Evolutionary conservation across 2,888 invertebrate species (phyloP).

Genomic region (Chaitophorus viminalis): DNA sequence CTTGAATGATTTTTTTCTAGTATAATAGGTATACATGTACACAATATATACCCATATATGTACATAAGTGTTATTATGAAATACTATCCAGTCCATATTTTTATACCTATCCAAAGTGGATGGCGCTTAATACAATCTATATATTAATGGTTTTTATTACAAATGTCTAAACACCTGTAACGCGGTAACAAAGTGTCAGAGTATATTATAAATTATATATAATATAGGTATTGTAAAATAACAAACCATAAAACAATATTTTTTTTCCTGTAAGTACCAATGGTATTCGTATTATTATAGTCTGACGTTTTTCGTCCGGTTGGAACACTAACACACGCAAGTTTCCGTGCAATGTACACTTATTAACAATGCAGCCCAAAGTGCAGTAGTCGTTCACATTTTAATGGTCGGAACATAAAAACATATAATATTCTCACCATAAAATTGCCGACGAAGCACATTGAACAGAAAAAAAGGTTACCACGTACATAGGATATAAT

Average conservation of each 20-base stretch:
- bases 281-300: not conserved
- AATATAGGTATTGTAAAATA: not conserved
- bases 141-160: not conserved
- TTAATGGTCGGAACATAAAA: not conserved
- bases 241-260: conserved; percentile 27
- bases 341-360: not conserved
- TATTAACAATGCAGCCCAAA: conserved; percentile 16
- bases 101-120: not conserved
- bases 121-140: not conserved
- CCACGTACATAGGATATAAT: not conserved
- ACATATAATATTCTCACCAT: not conserved
- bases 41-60: not conserved
- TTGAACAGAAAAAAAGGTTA: not conserved
- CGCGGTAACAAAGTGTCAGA: not conserved
- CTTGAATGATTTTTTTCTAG: not conserved
- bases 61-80: not conserved
- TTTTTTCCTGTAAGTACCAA: too few species aligned
- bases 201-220: too few species aligned
- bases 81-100: not conserved
- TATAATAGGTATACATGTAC: too few species aligned
- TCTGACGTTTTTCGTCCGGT: conserved; percentile 1
- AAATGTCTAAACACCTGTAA: not conserved
- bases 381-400: conserved; percentile 16
- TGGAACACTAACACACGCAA: not conserved
- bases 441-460: conserved; percentile 19